Evolutionary conservation across 2,888 invertebrate genomes (phyloP), one percentile per base, ranked within the genome.

Genomic region (Beris chalybata): DNA sequence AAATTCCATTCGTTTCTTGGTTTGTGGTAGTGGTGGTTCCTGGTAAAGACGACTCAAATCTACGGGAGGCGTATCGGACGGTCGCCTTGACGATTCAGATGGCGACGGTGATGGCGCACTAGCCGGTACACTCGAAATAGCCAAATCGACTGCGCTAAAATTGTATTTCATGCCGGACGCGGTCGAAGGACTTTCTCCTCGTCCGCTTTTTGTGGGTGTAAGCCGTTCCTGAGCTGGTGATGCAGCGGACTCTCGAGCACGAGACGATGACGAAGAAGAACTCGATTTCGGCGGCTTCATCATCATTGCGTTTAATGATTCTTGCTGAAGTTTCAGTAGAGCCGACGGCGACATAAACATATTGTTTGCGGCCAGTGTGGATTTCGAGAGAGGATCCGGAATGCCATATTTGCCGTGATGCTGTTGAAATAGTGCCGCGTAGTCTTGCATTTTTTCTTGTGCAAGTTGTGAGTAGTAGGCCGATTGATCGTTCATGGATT

Each of bases 361-460:
- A 75, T 91, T 92, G 73, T 89, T 89, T 1, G 91, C 89, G 7
- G 89, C 87, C 70, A 91, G 80, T 32, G 89, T 89, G 11, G 89
- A 86, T 74, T 90, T 89, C 0, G 90, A 87, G 82, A 92, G 85
- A 0, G 91, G 89, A 78, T 92, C 92, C 0, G 90, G 89, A 72
- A 89, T 86, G 5, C 78, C 76, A 73, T 80, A 80, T 67, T 78
- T 79, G 64, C 76, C 76, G 58, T 75, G 78, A 70, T 77, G 85
- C 81, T 71, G 85, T 75, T 71, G 84, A 78, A 69, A 85, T 75
- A 69, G 70, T 48, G 72, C 83, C 70, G 70, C 82, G 77, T 75
- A 83, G 78, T 70, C 85, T 81, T 68, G 85, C 79, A 71, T 85
- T 80, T 77, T 84, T 79, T 72, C 84, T 79, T 71, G 78, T 1